phyloP scores from a whole-genome alignment of 2,113 vertebrate genomes.

The Malurus cyaneus region DNA sequence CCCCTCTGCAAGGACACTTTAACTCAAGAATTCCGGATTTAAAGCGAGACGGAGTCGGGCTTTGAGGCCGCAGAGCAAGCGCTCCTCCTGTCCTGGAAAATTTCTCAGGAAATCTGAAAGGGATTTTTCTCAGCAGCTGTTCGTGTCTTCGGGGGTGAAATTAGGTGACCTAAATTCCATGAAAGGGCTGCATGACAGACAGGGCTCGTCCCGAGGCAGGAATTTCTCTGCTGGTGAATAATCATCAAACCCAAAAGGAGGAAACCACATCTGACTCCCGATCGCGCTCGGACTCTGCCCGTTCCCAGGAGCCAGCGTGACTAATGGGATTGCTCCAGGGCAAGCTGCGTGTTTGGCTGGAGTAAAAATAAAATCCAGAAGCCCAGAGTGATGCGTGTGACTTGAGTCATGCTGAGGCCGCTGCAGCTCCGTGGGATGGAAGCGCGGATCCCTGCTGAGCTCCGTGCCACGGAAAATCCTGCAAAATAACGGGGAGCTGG shows the following conservation, averaged over 20 bases:
- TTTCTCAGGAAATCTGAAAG: background rate
- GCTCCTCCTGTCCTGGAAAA: background rate
- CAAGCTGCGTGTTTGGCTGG: constrained; percentile 25
- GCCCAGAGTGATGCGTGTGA: background rate
- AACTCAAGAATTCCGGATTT: background rate
- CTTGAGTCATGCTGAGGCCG: constrained; percentile 24
- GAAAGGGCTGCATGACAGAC: background rate
- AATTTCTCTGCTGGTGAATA: constrained; percentile 40
- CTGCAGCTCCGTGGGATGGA: background rate
- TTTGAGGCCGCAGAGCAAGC: background rate
- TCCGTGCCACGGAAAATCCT: background rate
- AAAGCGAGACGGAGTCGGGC: background rate
- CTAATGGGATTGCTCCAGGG: constrained; percentile 41
- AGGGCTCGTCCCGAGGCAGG: constrained; percentile 5
- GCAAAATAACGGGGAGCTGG: background rate
- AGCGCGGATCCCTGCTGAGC: background rate
- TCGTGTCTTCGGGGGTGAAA: constrained; percentile 29
- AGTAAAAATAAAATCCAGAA: constrained; percentile 52
- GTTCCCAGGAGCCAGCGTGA: constrained; percentile 30
- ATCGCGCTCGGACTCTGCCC: background rate
- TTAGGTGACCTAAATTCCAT: constrained; percentile 51
- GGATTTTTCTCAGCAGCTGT: constrained; percentile 12
- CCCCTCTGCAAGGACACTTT: background rate
- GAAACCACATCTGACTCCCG: constrained; percentile 38
- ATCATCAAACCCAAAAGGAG: constrained; percentile 24